phyloP scores from a whole-genome alignment of 2,888 invertebrate genomes.

The Parnassius apollo region DNA sequence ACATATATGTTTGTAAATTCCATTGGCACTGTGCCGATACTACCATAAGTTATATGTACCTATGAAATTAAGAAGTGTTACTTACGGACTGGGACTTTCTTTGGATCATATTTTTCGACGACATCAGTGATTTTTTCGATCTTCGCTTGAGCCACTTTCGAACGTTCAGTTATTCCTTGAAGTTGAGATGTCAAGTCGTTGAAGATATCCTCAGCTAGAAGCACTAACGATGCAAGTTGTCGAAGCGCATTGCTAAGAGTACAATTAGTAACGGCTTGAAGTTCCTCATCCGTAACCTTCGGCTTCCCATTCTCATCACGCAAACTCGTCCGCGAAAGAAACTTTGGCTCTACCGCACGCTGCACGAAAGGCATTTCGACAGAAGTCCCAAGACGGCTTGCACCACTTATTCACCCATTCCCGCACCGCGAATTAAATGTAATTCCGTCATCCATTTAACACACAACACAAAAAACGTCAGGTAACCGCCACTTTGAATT shows the following conservation, averaged over 20 bases:
- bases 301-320: conserved; percentile 82
- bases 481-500: conserved; percentile 81
- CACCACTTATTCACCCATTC: conserved; percentile 73
- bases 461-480: conserved; percentile 80
- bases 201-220: conserved; percentile 93
- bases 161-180: conserved; percentile 86
- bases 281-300: conserved; percentile 85
- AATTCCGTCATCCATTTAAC: conserved; percentile 76
- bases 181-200: conserved; percentile 89
- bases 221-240: conserved; percentile 91
- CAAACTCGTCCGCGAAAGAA: conserved; percentile 85
- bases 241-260: conserved; percentile 91
- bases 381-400: conserved; percentile 51
- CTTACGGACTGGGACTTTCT: conserved; percentile 97
- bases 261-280: conserved; percentile 92
- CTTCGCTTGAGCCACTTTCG: conserved; percentile 85
- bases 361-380: conserved; percentile 92
- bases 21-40: conserved; percentile 19
- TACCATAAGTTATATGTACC: conserved; percentile 20
- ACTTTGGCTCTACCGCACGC: conserved; percentile 90
- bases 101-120: conserved; percentile 90
- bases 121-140: conserved; percentile 86
- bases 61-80: conserved; percentile 53
- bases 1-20: conserved; percentile 27
- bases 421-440: conserved; percentile 69